Conservation (phyloP, 2,888 invertebrate genomes). For the Cephus pulcher region DNA sequence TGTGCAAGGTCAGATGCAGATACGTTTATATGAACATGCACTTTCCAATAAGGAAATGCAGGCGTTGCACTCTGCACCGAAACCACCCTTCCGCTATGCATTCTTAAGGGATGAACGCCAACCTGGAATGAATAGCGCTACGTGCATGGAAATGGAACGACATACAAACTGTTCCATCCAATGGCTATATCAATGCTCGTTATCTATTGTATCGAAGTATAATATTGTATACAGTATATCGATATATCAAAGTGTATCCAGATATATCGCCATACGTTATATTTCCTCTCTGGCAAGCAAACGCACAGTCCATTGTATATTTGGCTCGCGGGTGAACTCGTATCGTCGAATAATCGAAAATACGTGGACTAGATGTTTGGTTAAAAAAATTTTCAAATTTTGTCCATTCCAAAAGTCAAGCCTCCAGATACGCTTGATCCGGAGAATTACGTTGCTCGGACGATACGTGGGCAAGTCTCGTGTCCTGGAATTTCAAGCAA, state of each 20-base stretch:
- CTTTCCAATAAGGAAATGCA: background rate
- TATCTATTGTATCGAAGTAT: background rate
- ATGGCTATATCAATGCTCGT: background rate
- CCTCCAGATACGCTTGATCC: background rate
- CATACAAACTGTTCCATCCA: background rate
- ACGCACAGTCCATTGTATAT: too few relatives aligned
- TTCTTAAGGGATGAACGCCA: background rate
- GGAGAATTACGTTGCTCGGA: background rate
- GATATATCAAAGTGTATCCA: too few relatives aligned
- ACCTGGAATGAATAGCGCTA: background rate
- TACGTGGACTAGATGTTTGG: too few relatives aligned
- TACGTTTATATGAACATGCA: background rate
- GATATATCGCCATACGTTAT: too few relatives aligned
- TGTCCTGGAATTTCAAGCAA: background rate
- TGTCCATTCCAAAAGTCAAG: too few relatives aligned
- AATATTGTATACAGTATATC: background rate
- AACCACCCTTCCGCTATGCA: background rate
- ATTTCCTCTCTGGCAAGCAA: too few relatives aligned
- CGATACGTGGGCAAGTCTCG: background rate
- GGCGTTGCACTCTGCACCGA: background rate
- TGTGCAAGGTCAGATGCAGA: background rate
- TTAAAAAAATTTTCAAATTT: background rate
- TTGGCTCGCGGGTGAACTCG: background rate
- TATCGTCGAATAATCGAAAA: background rate
- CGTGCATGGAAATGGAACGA: background rate